Percentiles rank a stretch among this genome's conserved stretches.
These are phyloP conservation scores for Pelvicachromis taeniatus DNA, from an alignment of 2,113 vertebrate genomes.

Conservation along the genomic window DNA sequence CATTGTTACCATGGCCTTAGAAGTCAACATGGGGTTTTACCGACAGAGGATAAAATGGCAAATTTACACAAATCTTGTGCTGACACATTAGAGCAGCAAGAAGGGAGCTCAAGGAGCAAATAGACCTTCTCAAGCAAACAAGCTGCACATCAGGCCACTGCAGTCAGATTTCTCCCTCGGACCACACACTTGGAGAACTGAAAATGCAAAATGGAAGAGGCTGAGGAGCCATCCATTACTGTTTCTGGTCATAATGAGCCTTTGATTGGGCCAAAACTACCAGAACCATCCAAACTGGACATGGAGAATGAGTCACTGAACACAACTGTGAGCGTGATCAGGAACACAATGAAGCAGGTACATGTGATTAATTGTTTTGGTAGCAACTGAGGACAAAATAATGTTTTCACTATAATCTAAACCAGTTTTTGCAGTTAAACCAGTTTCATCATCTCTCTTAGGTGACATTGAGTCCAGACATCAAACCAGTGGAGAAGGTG, in stretches of 20 bases:
- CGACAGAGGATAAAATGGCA: slow-evolving; percentile 73
- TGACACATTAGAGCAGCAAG: not conserved
- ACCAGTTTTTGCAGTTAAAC: not conserved
- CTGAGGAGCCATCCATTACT: slow-evolving; percentile 37
- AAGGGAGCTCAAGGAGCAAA: not conserved
- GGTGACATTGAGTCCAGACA: slow-evolving; percentile 70
- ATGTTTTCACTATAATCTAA: not conserved
- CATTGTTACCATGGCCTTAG: not conserved
- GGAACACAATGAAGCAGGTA: slow-evolving; percentile 87
- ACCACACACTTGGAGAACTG: slow-evolving; percentile 83
- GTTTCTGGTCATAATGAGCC: slow-evolving; percentile 52
- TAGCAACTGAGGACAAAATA: not conserved
- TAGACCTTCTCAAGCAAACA: not conserved
- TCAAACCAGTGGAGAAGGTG: slow-evolving; percentile 60
- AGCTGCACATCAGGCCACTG: not conserved
- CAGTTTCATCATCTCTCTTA: slow-evolving; percentile 49
- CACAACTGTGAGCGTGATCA: slow-evolving; percentile 82
- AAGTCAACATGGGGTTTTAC: not conserved
- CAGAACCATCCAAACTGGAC: slow-evolving; percentile 80
- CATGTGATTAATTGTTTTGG: not conserved
- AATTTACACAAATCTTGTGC: slow-evolving; percentile 51
- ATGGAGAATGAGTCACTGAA: slow-evolving; percentile 88
- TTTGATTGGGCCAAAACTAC: slow-evolving; percentile 84
- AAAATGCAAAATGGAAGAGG: slow-evolving; percentile 79
- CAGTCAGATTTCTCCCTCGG: slow-evolving; percentile 82